Evolutionary conservation across 2,797 vertebrate species (phyloP).

Genomic region (Fistularia tabacaria): DNA sequence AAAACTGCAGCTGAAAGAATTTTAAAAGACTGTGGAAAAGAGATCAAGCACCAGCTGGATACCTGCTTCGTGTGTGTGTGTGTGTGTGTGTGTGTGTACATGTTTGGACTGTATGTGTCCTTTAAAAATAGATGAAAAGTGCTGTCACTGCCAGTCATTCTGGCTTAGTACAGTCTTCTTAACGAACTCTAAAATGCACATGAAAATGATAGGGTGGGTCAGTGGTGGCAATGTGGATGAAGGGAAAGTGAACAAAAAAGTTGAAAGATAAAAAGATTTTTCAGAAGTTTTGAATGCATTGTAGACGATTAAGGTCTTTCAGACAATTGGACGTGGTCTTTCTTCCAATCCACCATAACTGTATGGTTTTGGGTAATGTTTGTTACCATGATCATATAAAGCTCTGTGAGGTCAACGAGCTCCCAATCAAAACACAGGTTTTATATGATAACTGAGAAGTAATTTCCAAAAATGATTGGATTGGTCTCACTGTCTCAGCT

Average conservation of each 20-base stretch:
- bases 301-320: too few species aligned
- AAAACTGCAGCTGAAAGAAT: constrained; percentile 60
- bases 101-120: neutral
- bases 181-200: constrained; percentile 28
- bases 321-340: too few species aligned
- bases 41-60: constrained; percentile 29
- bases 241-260: neutral
- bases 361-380: too few species aligned
- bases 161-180: constrained; percentile 19
- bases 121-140: constrained; percentile 71
- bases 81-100: constrained; percentile 6
- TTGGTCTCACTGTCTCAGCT: too few species aligned
- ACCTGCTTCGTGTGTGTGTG: constrained; percentile 28
- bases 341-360: too few species aligned
- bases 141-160: constrained; percentile 55
- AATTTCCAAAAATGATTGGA: too few species aligned
- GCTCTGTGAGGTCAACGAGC: too few species aligned
- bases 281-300: too few species aligned
- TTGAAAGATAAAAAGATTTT: neutral
- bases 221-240: neutral
- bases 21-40: constrained; percentile 37
- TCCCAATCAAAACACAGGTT: too few species aligned
- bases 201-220: neutral
- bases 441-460: too few species aligned
- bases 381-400: too few species aligned